These are phyloP conservation scores for Corythaixoides concolor DNA, from an alignment of 2,113 vertebrate species.

Conservation along the genomic window DNA sequence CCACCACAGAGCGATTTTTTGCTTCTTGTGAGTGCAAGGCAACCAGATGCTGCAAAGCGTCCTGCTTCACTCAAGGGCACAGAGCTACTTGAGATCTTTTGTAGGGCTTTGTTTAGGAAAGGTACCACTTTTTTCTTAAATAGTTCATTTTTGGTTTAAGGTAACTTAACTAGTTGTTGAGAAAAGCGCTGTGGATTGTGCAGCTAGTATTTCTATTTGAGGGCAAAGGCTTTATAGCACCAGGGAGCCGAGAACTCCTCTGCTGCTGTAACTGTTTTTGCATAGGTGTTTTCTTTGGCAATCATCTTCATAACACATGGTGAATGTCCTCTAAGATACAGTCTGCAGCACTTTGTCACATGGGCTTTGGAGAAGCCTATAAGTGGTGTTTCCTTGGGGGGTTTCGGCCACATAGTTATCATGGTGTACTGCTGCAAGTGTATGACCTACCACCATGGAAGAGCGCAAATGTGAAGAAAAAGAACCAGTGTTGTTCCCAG, in stretches of 20 bases:
- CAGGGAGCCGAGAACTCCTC: neutral
- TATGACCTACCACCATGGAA: neutral
- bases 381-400: neutral
- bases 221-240: neutral
- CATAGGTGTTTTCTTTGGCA: neutral
- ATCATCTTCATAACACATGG: rapidly evolving
- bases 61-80: rapidly evolving
- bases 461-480: neutral
- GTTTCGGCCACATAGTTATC: neutral
- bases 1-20: neutral
- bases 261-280: neutral
- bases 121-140: neutral
- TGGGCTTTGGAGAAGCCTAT: neutral
- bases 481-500: neutral
- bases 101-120: neutral
- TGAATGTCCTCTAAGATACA: neutral
- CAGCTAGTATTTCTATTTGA: neutral
- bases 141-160: neutral
- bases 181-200: neutral
- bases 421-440: neutral
- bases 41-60: neutral
- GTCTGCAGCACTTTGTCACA: neutral
- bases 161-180: neutral
- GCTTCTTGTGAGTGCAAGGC: neutral
- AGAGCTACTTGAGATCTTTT: neutral